phyloP scores from a whole-genome alignment of 2,797 vertebrate genomes.

The Mionectes olivaceus region DNA sequence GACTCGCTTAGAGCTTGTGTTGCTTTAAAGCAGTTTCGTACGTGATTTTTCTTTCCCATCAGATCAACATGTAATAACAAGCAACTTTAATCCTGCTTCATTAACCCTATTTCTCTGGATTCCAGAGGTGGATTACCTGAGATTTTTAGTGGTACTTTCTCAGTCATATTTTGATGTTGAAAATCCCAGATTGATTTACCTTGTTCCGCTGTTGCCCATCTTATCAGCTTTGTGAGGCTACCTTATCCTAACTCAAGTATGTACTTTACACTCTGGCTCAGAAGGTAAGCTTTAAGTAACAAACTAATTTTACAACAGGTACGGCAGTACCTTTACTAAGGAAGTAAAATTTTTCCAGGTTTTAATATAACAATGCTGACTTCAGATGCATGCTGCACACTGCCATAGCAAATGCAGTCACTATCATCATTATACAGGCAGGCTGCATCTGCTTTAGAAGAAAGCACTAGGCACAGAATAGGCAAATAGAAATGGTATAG shows the following conservation, averaged over 20 bases:
- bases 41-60: not conserved
- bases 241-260: not conserved
- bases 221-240: not conserved
- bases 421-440: not conserved
- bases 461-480: not conserved
- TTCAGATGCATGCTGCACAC: not conserved
- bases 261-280: not conserved
- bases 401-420: rapidly evolving
- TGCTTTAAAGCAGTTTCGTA: not conserved
- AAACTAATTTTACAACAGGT: not conserved
- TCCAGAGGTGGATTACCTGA: not conserved
- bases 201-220: not conserved
- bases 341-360: not conserved
- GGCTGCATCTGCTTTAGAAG: not conserved
- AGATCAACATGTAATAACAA: not conserved
- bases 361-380: not conserved
- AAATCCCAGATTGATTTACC: not conserved
- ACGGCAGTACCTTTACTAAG: not conserved
- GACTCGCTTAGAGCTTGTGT: not conserved
- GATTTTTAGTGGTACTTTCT: not conserved
- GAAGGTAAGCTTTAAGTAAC: not conserved
- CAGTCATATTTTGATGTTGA: not conserved
- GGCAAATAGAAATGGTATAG: not conserved
- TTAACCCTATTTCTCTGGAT: not conserved
- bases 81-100: not conserved